These are phyloP conservation scores for Sebastes glaucus DNA, from an alignment of 2,797 vertebrate genomes.

Conservation along the genomic window DNA sequence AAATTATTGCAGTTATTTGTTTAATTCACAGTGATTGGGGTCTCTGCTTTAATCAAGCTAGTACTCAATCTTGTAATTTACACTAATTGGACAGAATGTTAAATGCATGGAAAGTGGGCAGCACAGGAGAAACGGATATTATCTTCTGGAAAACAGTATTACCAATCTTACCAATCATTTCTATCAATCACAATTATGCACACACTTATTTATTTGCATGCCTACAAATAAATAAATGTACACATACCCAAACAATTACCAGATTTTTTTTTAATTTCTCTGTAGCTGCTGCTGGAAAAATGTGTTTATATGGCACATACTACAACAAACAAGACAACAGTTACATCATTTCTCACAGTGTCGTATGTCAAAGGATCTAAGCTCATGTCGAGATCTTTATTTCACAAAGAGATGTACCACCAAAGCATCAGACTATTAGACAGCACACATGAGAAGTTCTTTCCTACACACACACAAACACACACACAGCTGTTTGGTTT, in stretches of 20 bases:
- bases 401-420: conserved; percentile 4
- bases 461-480: not conserved
- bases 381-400: not conserved
- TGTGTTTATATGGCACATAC: not conserved
- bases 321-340: not conserved
- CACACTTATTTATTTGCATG: not conserved
- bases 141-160: not conserved
- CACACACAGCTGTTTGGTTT: conserved; percentile 41
- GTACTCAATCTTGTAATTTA: conserved; percentile 11
- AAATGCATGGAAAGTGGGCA: not conserved
- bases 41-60: not conserved
- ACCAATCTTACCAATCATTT: not conserved
- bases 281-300: not conserved
- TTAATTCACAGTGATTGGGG: not conserved
- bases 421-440: conserved; percentile 4
- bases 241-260: not conserved
- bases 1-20: conserved; percentile 1
- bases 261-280: not conserved
- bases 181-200: not conserved
- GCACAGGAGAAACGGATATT: not conserved
- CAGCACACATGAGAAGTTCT: not conserved
- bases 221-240: not conserved
- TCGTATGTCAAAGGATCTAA: conserved; percentile 1
- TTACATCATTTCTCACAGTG: not conserved
- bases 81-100: not conserved